Conservation (phyloP, 2,113 vertebrate genomes). For the Rhodinocichla rosea region DNA sequence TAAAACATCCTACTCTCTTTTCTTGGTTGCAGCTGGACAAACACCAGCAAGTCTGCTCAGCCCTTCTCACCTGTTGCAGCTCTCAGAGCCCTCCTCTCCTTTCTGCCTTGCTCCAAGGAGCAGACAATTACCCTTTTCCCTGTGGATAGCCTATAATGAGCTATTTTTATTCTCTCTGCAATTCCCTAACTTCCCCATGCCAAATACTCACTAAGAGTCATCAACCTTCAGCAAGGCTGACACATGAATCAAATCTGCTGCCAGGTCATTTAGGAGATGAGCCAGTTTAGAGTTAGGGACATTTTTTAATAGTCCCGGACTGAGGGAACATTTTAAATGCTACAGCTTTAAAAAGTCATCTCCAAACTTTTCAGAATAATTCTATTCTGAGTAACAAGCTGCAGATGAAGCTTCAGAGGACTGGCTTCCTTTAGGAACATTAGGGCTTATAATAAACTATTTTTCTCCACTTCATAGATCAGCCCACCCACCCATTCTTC, state of each 20-base stretch:
- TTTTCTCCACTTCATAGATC: slow-evolving; percentile 20
- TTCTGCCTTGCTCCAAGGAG: background rate
- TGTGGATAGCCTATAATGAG: background rate
- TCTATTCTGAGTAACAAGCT: background rate
- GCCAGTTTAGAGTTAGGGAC: background rate
- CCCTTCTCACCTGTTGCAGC: background rate
- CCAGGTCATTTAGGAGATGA: slow-evolving; percentile 36
- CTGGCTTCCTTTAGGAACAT: slow-evolving; percentile 2
- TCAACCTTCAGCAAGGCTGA: slow-evolving; percentile 43
- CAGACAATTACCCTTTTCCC: background rate
- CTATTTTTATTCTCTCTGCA: slow-evolving; percentile 35
- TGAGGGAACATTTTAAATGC: background rate
- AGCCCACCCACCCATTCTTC: slow-evolving; percentile 27
- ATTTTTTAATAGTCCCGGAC: background rate
- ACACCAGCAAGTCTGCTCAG: background rate
- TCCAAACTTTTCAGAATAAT: slow-evolving; percentile 14
- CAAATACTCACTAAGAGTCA: slow-evolving; percentile 41
- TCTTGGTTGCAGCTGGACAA: background rate
- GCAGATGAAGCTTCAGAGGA: slow-evolving; percentile 12
- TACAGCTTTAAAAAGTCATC: slow-evolving; percentile 1
- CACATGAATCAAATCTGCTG: slow-evolving; percentile 41
- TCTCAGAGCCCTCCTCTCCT: background rate
- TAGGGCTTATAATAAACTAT: slow-evolving; percentile 28
- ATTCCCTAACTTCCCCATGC: slow-evolving; percentile 6
- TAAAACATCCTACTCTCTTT: background rate